Conservation (phyloP, 1,140 invertebrate species). For the Lithobius niger region DNA sequence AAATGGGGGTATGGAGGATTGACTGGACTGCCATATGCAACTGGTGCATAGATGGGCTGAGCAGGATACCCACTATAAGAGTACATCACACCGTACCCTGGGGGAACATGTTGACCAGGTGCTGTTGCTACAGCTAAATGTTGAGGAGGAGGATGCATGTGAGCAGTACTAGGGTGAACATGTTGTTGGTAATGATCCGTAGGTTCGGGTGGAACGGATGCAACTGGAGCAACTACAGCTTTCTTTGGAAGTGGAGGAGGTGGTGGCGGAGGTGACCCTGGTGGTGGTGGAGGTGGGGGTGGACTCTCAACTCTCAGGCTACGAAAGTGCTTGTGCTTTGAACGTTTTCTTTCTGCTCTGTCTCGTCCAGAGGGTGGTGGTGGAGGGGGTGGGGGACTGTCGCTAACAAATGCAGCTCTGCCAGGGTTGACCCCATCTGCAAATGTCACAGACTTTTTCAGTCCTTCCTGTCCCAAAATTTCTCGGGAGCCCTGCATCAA, state of each 20-base stretch:
- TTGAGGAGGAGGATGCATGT: background rate
- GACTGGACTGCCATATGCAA: background rate
- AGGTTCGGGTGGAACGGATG: too few relatives aligned
- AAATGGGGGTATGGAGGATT: background rate
- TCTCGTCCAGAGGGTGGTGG: constrained; percentile 12
- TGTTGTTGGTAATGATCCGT: background rate
- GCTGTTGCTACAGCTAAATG: background rate
- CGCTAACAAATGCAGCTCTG: constrained; percentile 12
- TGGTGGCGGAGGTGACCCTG: constrained; percentile 14
- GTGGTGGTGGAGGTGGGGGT: constrained; percentile 13
- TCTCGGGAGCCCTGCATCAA: constrained; percentile 7
- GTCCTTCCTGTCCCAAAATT: background rate
- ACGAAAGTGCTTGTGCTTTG: constrained; percentile 9
- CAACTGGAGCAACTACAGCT: constrained; percentile 2
- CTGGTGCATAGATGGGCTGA: constrained; percentile 7
- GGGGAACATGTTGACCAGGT: background rate
- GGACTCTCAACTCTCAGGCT: constrained; percentile 5
- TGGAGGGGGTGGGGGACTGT: constrained; percentile 13
- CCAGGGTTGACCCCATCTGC: constrained; percentile 18
- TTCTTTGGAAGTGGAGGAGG: constrained; percentile 15
- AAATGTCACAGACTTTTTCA: constrained; percentile 19
- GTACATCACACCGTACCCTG: constrained; percentile 10
- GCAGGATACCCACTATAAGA: constrained; percentile 10
- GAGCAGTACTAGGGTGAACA: background rate
- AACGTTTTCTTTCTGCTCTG: constrained; percentile 14